phyloP scores from a whole-genome alignment of 2,888 invertebrate species.

The Heterodera filipjevi region DNA sequence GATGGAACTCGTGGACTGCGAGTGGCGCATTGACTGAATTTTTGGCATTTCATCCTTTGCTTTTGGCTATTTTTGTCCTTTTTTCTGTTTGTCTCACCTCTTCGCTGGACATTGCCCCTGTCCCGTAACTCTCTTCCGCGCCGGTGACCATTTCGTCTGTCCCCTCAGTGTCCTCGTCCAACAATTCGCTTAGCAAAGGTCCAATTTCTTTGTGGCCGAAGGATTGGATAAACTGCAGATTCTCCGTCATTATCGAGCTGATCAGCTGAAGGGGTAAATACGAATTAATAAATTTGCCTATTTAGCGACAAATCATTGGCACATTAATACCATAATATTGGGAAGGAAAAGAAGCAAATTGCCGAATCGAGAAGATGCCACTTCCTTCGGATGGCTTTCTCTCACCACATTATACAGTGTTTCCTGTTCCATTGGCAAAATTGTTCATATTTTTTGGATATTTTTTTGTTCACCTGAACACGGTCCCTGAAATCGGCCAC shows the following conservation, averaged over 20 bases:
- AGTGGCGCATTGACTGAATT: slow-evolving; percentile 39
- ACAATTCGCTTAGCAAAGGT: slow-evolving; percentile 55
- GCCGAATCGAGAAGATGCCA: slow-evolving; percentile 62
- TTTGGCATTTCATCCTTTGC: background rate
- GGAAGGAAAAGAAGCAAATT: slow-evolving; percentile 62
- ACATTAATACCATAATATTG: slow-evolving; percentile 52
- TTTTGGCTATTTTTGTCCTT: slow-evolving; percentile 2
- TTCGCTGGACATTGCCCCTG: background rate
- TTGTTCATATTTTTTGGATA: background rate
- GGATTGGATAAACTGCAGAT: slow-evolving; percentile 59
- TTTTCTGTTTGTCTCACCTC: background rate
- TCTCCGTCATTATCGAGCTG: slow-evolving; percentile 51
- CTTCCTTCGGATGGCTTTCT: slow-evolving; percentile 65
- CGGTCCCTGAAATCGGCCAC: slow-evolving; percentile 62
- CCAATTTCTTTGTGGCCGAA: slow-evolving; percentile 58
- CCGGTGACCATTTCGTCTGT: background rate
- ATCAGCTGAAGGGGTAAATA: background rate
- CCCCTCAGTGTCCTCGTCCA: slow-evolving; percentile 45
- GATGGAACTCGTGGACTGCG: slow-evolving; percentile 47
- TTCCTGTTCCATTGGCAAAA: slow-evolving; percentile 35
- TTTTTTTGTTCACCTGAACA: slow-evolving; percentile 47
- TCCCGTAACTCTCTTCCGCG: background rate
- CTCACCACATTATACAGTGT: slow-evolving; percentile 60
- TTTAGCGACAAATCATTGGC: background rate
- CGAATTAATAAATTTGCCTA: background rate